These are phyloP conservation scores for Cyphomyrus plagiostoma DNA, from an alignment of 2,113 vertebrate species.

Conservation along the genomic window DNA sequence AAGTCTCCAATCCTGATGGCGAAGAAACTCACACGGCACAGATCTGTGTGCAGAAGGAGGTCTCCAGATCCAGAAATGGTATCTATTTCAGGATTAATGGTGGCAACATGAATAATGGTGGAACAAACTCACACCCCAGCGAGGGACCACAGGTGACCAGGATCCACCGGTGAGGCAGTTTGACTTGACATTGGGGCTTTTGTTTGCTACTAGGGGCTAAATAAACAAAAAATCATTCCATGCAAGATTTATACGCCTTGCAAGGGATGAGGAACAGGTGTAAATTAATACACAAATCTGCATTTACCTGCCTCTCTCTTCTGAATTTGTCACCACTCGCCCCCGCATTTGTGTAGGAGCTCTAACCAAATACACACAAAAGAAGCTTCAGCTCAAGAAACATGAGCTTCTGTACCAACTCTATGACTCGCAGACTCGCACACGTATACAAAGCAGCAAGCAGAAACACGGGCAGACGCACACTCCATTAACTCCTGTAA, in stretches of 20 bases:
- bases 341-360: neutral
- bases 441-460: conserved; percentile 18
- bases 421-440: neutral
- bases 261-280: neutral
- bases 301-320: neutral
- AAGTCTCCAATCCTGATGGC: neutral
- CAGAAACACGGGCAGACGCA: conserved; percentile 2
- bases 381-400: neutral
- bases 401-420: neutral
- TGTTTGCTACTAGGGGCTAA: neutral
- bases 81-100: neutral
- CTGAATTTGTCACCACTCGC: neutral
- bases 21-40: neutral
- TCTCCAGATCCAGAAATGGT: neutral
- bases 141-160: neutral
- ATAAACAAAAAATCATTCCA: neutral
- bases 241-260: neutral
- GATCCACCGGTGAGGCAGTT: neutral
- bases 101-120: neutral
- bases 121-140: neutral
- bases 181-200: neutral
- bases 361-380: neutral
- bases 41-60: neutral
- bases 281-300: neutral
- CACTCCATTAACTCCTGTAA: neutral